These are phyloP conservation scores for Periophthalmodon schlosseri DNA, from an alignment of 2,113 vertebrate species.

Conservation along the genomic window DNA sequence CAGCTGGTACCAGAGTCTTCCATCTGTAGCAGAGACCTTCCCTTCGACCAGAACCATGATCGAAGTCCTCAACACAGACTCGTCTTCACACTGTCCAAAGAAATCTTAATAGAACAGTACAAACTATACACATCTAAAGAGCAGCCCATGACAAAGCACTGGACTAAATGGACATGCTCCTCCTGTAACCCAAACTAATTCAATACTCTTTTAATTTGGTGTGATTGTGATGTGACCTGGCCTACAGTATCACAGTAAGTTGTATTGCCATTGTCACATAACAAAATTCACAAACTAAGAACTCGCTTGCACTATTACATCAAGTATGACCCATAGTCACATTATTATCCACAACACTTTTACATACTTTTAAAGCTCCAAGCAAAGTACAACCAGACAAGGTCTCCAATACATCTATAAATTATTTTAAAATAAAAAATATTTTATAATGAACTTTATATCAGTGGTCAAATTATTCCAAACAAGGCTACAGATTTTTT, in stretches of 20 bases:
- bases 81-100: conserved; percentile 88
- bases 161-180: conserved; percentile 29
- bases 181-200: conserved; percentile 43
- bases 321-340: not conserved
- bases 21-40: conserved; percentile 91
- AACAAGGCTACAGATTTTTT: too few species aligned
- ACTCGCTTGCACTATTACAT: not conserved
- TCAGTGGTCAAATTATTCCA: too few species aligned
- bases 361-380: not conserved
- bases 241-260: not conserved
- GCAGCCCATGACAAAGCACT: conserved; percentile 19
- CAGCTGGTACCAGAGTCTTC: conserved; percentile 89
- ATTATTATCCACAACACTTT: not conserved
- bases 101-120: conserved; percentile 73
- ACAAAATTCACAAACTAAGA: too few species aligned
- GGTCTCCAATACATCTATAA: too few species aligned
- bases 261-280: too few species aligned
- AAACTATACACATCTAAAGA: not conserved
- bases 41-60: conserved; percentile 90
- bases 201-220: not conserved
- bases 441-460: too few species aligned
- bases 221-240: not conserved
- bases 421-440: too few species aligned
- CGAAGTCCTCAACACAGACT: conserved; percentile 94
- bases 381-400: too few species aligned